phyloP scores from a whole-genome alignment of 2,113 vertebrate species.

The Saguinus midas region DNA sequence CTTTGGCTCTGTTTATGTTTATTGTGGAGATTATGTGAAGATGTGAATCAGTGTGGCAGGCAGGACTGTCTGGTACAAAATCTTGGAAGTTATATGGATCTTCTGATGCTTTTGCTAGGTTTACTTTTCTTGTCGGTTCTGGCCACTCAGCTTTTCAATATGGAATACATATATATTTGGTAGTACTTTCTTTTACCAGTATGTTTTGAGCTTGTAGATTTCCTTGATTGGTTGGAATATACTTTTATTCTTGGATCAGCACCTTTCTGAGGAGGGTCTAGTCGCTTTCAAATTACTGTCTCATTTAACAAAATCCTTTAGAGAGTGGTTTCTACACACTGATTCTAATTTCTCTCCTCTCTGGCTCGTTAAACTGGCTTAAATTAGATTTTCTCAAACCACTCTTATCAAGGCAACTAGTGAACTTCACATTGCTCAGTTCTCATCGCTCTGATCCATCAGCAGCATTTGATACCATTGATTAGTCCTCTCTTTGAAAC shows the following conservation, averaged over 20 bases:
- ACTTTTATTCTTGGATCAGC: not conserved
- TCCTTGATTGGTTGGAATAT: not conserved
- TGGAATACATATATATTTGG: not conserved
- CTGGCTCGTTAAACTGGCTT: not conserved
- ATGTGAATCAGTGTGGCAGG: not conserved
- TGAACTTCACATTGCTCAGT: not conserved
- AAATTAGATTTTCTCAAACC: not conserved
- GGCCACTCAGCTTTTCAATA: not conserved
- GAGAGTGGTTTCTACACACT: not conserved
- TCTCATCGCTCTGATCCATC: not conserved
- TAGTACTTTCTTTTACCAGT: not conserved
- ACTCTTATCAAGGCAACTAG: not conserved
- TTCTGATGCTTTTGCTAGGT: not conserved
- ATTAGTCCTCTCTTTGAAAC: not conserved
- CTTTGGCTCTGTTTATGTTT: not conserved
- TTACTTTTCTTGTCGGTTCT: not conserved
- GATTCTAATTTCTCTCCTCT: not conserved
- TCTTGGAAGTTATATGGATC: not conserved
- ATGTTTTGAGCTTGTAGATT: not conserved
- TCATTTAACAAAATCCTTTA: not conserved
- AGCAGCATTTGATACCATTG: not conserved
- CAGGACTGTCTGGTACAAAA: not conserved
- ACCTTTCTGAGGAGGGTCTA: not conserved
- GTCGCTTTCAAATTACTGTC: not conserved
- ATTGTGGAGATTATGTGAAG: not conserved